phyloP scores from a whole-genome alignment of 2,113 vertebrate species.

The Cyanoramphus novaezelandiae region DNA sequence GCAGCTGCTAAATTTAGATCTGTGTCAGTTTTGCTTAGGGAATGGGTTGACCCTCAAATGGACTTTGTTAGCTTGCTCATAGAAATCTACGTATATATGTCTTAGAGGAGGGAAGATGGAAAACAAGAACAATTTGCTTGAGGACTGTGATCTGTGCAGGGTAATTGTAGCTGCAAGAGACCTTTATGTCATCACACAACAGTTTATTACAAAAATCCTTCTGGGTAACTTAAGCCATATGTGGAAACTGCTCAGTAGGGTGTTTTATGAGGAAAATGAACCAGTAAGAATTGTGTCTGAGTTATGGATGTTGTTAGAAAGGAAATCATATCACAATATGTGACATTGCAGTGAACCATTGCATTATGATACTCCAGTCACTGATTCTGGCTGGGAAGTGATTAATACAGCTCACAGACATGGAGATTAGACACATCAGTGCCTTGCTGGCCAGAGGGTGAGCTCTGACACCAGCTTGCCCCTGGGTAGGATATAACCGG shows the following conservation, averaged over 20 bases:
- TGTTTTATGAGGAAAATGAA: background rate
- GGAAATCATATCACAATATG: background rate
- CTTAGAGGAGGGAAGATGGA: background rate
- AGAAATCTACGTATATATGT: background rate
- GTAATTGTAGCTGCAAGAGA: background rate
- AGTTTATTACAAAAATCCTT: background rate
- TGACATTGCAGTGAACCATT: background rate
- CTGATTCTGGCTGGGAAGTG: background rate
- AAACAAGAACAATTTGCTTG: background rate
- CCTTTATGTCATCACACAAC: background rate
- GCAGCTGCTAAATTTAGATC: background rate
- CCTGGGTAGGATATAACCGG: background rate
- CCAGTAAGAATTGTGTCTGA: background rate
- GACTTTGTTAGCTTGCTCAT: background rate
- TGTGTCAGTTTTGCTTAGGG: background rate
- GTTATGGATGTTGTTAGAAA: background rate
- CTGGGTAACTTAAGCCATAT: background rate
- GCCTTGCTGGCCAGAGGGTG: background rate
- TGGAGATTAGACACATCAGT: background rate
- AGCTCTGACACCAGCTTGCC: background rate
- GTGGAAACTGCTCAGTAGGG: background rate
- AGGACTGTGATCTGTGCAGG: background rate
- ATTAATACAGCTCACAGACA: background rate
- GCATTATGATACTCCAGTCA: background rate
- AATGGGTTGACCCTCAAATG: background rate